Evolutionary conservation across 2,797 vertebrate genomes (phyloP), one percentile per base, ranked within the genome.

Genomic region (Esox lucius): DNA sequence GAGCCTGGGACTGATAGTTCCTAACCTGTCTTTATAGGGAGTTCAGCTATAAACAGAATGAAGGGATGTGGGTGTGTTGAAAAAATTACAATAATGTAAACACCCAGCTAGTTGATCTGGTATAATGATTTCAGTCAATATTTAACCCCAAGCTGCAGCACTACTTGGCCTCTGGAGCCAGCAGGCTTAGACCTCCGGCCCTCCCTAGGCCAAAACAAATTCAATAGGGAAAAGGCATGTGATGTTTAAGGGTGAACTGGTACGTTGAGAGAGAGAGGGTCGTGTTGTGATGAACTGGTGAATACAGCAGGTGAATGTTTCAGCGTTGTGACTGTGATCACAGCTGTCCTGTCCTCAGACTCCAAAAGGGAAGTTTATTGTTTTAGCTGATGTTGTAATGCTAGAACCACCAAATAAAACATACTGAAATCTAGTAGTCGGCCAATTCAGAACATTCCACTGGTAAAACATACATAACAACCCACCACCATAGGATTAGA

Each of bases 21-120:
- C 56, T 39, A 75, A 74, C 75, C 53, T 19, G 56, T 61, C 76
- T 26, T 80, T 80, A 79, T 78, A 78, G 48, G 48, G 13, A 77
- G 69, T 72, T 33, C n/a, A 24, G 66, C 64, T 26, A 22, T 39
- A 46, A 61, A 61, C 56, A 26, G 22, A 24, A 61, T 2, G 4
- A 4, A 24, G 11, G 8, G 22, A 19, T 59, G 56, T n/a, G 22
- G 56, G 22, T 59, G 56, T 59, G 59, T 22, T 59, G n/a, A 56
- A 59, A 3, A 22, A 59, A 59, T 8, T 3, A 59, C 17, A 59
- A 24, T 22, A 12, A 9, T 59, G 8, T 22, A 59, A 22, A 24
- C n/a, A 24, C 19, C 6, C 9, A 46, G 1, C 39, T 6, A 9
- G 42, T 5, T 56, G 19, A 22, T 56, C 19, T 2, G 51, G 1